Evolutionary conservation across 2,888 invertebrate species (phyloP).

Genomic region (Anorthoa munda): DNA sequence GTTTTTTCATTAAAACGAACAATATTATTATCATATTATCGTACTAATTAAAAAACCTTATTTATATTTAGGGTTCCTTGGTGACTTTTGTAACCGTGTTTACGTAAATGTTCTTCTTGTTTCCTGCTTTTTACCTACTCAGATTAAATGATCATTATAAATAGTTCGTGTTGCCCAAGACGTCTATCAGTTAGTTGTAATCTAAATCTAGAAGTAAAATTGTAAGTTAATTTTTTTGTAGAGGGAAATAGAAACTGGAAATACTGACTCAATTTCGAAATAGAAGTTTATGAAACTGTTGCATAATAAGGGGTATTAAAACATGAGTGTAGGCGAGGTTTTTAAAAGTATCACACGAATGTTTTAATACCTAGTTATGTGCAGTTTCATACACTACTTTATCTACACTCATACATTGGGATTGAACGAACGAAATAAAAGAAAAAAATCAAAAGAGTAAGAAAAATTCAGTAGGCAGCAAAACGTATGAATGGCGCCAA

Average conservation of each 20-base stretch:
- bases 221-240: not conserved
- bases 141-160: not conserved
- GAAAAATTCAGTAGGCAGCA: no score
- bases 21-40: conserved; percentile 72
- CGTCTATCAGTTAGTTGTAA: not conserved
- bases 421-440: no score
- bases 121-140: not conserved
- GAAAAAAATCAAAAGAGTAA: no score
- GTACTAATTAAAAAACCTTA: conserved; percentile 67
- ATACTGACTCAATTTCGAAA: not conserved
- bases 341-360: no score
- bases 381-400: no score
- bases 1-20: conserved; percentile 71
- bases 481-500: no score
- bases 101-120: not conserved
- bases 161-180: not conserved
- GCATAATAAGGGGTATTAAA: no score
- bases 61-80: conserved; percentile 61
- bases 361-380: no score
- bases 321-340: no score
- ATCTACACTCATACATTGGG: no score
- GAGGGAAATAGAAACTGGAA: not conserved
- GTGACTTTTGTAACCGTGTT: not conserved
- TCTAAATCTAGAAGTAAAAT: not conserved
- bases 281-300: no score